Conservation (phyloP, 2,888 invertebrate genomes). For the Apamea sordens region DNA sequence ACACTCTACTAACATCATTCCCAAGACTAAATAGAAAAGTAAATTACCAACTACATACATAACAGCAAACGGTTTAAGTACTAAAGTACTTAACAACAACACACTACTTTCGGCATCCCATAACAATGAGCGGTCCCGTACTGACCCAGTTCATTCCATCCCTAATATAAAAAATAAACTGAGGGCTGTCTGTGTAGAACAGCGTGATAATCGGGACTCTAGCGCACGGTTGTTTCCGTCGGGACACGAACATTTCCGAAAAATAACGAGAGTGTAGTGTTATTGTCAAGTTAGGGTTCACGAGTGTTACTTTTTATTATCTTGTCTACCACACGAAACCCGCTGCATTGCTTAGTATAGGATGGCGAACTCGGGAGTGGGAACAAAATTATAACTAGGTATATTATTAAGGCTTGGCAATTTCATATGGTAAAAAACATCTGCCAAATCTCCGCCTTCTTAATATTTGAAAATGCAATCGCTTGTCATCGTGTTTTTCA, state of each 20-base stretch:
- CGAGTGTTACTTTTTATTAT: slow-evolving; percentile 22
- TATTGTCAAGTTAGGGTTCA: background rate
- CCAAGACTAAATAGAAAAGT: slow-evolving; percentile 23
- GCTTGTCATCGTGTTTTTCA: background rate
- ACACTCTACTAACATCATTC: background rate
- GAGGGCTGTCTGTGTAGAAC: slow-evolving; percentile 19
- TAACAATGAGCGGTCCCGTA: slow-evolving; percentile 57
- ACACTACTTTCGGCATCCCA: slow-evolving; percentile 28
- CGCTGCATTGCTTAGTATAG: background rate
- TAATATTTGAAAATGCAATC: background rate
- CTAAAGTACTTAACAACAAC: slow-evolving; percentile 52
- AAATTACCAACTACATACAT: slow-evolving; percentile 19
- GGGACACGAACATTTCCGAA: slow-evolving; percentile 12
- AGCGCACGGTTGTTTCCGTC: slow-evolving; percentile 36
- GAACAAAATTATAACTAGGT: background rate
- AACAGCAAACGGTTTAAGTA: slow-evolving; percentile 40
- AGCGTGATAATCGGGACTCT: slow-evolving; percentile 34
- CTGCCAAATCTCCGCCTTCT: background rate
- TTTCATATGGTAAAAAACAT: background rate
- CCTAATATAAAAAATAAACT: slow-evolving; percentile 50
- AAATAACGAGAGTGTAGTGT: slow-evolving; percentile 30
- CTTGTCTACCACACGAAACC: background rate
- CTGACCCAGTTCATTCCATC: slow-evolving; percentile 54
- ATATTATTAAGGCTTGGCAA: background rate
- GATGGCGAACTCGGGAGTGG: background rate